Percentiles rank a stretch among this genome's conserved stretches.
Conservation (phyloP, 1,140 invertebrate species). For the Coelopa frigida region DNA sequence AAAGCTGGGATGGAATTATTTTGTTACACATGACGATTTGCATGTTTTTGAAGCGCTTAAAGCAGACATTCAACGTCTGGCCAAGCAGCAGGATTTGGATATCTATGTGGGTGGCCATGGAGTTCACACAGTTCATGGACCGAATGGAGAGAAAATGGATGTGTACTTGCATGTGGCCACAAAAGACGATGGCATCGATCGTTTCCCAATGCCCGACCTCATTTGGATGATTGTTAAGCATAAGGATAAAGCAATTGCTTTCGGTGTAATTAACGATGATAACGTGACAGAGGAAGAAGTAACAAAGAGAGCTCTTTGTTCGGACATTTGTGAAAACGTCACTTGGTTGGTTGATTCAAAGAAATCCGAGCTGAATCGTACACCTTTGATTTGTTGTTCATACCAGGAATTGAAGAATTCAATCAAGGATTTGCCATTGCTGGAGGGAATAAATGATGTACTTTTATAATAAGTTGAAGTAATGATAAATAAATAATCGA, state of each 20-base stretch:
- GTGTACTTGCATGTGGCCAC: slow-evolving; percentile 8
- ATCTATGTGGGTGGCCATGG: slow-evolving; percentile 12
- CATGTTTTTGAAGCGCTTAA: slow-evolving; percentile 3
- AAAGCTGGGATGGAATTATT: slow-evolving; percentile 16
- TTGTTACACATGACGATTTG: slow-evolving; percentile 7
- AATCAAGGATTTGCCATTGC: too few species aligned
- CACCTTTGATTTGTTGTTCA: too few species aligned
- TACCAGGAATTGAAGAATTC: too few species aligned
- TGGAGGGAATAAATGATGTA: too few species aligned
- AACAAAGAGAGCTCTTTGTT: too few species aligned
- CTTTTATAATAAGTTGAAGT: too few species aligned
- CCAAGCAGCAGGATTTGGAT: background rate
- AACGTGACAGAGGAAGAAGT: too few species aligned
- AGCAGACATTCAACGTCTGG: slow-evolving; percentile 3
- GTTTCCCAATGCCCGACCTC: slow-evolving; percentile 12
- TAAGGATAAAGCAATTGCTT: slow-evolving; percentile 8
- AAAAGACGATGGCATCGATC: background rate
- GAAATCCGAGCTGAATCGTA: too few species aligned
- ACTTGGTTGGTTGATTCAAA: too few species aligned
- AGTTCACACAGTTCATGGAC: background rate
- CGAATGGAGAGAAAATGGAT: slow-evolving; percentile 7
- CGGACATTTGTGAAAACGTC: too few species aligned
- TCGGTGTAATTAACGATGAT: slow-evolving; percentile 11
- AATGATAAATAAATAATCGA: too few species aligned
- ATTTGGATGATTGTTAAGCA: slow-evolving; percentile 12